Base-by-base conservation (phyloP, 2,888 invertebrate genomes). In the Noctua janthe region DNA sequence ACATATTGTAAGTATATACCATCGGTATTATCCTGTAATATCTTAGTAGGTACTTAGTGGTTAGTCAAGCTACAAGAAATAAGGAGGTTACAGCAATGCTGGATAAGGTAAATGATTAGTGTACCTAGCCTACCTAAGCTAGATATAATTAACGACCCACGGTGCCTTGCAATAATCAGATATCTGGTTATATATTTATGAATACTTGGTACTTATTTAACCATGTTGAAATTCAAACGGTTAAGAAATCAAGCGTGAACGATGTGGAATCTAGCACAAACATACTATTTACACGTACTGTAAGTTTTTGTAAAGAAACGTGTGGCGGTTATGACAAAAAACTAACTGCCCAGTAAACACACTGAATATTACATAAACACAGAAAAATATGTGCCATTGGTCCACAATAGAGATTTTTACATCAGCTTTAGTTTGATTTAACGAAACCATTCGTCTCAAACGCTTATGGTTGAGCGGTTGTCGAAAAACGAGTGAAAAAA, bases 191-290 rank as follows among this genome's bases (percentile, higher is more conserved):
- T 81, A 66, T 66, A 78, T 88, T 88, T 81, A 85, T 87, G 82
- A 91, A 88, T 88, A 86, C 81, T 86, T 83, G 82, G 84, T 49
- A 83, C 81, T 90, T 85, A 82, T 90, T 69, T 83, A 82, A 80
- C 75, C 54, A 76, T 91, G 89, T 91, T 82, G 92, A 88, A 92
- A 91, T 80, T 83, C 76, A 80, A 76, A 86, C 85, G 83, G 87
- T 85, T 88, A 87, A 80, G 89, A 87, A 90, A 90, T 89, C 88
- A 89, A 88, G 88, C 90, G 84, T 90, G 88, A 91, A 90, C 84
- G 76, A 67, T 84, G 69, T 83, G 87, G 89, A 81, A 92, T 90
- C 84, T 89, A 77, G 78, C 78, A 78, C 84, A 64, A 85, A 80
- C 64, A 72, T 51, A 69, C 75, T 78, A 69, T 47, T 72, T 81